Base-by-base conservation (phyloP, 2,888 invertebrate genomes). In the Notodonta dromedarius region DNA sequence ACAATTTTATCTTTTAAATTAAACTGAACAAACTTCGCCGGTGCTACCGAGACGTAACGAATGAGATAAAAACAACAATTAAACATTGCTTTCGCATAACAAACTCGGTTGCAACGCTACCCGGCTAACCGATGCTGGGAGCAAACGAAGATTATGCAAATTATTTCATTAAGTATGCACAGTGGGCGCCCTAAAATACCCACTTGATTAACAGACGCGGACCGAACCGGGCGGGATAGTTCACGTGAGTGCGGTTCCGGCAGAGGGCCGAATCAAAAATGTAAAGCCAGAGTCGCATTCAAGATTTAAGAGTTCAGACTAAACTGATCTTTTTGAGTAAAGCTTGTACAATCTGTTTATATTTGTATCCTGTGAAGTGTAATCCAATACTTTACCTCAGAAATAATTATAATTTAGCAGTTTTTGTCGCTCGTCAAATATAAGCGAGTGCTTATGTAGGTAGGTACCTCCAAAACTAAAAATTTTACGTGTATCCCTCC, bases 61-160 rank as follows among this genome's bases (percentile, higher is more conserved):
- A 66, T 58, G 14, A 69, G 68, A 69, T 66, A 65, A 66, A n/a
- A 68, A 67, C 63, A 66, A 64, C 61, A 73, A 67, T 71, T 65
- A 69, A 69, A 73, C 71, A 66, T 59, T 76, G 71, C 70, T 70
- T 67, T 63, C 60, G 60, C 55, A 56, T 65, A 67, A 60, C 67
- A 62, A 65, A 67, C 65, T 62, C 59, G 64, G 61, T 62, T 69
- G 71, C 70, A 71, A 60, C 61, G 63, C 58, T 51, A 55, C 51
- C 57, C 59, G 61, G 59, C 69, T 66, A 69, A 62, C 73, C 65
- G 74, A 74, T 75, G 67, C 50, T 63, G 62, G 56, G 70, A 70
- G 72, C 75, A 73, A 73, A 74, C 69, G 72, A 74, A 78, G 79
- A 79, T 79, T 77, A 80, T 80, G 77, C 67, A 77, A 81, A 81